Conservation (phyloP, 2,888 invertebrate genomes). For the Pristionchus arcanus region DNA sequence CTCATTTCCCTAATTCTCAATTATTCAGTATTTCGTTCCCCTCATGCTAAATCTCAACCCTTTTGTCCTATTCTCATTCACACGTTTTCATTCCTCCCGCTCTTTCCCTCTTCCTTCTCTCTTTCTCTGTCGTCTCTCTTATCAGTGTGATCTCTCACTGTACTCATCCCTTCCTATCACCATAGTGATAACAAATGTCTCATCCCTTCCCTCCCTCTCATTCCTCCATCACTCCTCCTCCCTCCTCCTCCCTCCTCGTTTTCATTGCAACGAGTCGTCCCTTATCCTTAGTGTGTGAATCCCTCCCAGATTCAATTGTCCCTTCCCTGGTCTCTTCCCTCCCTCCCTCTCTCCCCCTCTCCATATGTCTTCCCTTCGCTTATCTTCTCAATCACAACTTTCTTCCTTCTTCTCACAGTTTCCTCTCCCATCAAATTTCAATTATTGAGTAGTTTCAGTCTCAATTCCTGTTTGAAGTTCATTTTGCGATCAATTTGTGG, state of each 20-base stretch:
- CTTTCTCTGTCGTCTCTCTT: constrained; percentile 20
- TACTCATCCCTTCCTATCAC: neutral
- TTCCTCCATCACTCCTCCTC: constrained; percentile 10
- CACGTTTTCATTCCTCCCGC: neutral
- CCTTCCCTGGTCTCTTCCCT: constrained; percentile 25
- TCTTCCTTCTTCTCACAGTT: constrained; percentile 30
- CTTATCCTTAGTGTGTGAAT: neutral
- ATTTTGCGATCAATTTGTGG: neutral
- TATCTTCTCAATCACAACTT: constrained; percentile 6
- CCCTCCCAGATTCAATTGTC: constrained; percentile 33
- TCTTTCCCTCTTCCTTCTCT: constrained; percentile 7
- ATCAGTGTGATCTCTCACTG: neutral
- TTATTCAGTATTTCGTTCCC: constrained; percentile 35
- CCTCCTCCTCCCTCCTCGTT: neutral
- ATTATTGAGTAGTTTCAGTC: neutral
- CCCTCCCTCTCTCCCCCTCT: neutral
- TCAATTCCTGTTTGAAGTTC: neutral
- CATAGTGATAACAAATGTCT: constrained; percentile 33
- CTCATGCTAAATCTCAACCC: constrained; percentile 20
- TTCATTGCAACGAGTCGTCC: neutral
- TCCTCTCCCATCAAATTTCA: neutral
- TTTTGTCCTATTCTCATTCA: constrained; percentile 15
- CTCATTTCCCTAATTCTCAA: constrained; percentile 28
- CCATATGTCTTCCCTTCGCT: neutral
- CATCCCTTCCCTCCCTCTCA: neutral